phyloP scores from a whole-genome alignment of 2,888 invertebrate species.

The Amaurobius ferox region DNA sequence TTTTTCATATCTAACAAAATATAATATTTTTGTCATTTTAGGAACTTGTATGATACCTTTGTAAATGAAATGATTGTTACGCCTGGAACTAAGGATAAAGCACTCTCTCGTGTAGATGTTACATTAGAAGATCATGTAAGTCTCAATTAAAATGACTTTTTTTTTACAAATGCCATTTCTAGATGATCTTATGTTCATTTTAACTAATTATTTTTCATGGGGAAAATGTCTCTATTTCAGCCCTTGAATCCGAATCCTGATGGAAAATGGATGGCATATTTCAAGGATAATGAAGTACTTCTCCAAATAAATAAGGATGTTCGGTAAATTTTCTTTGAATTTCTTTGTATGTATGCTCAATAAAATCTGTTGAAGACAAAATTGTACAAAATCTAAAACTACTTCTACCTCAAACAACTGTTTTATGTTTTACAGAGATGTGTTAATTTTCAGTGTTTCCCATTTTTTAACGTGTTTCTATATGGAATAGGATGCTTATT shows the following conservation, averaged over 20 bases:
- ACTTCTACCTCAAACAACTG: too few relatives aligned
- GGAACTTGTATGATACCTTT: slow-evolving; percentile 77
- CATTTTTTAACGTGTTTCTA: too few relatives aligned
- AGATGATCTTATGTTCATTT: too few relatives aligned
- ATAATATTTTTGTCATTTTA: slow-evolving; percentile 74
- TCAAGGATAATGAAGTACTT: slow-evolving; percentile 97
- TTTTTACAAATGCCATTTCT: too few relatives aligned
- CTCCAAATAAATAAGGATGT: slow-evolving; percentile 90
- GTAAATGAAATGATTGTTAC: slow-evolving; percentile 90
- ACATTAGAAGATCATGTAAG: slow-evolving; percentile 79
- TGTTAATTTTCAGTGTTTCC: too few relatives aligned
- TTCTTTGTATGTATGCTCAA: too few relatives aligned
- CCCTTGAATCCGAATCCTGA: slow-evolving; percentile 96
- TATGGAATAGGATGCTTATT: too few relatives aligned
- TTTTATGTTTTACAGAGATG: too few relatives aligned
- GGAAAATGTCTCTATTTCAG: slow-evolving; percentile 81
- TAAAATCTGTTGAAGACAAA: too few relatives aligned
- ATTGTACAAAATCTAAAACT: too few relatives aligned
- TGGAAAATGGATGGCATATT: slow-evolving; percentile 96
- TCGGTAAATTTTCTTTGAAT: slow-evolving; percentile 81
- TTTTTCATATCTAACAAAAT: neutral
- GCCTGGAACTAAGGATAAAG: slow-evolving; percentile 83
- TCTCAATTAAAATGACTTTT: too few relatives aligned
- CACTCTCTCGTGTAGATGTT: slow-evolving; percentile 80
- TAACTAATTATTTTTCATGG: too few relatives aligned